These are phyloP conservation scores for Microplitis demolitor DNA, from an alignment of 1,140 invertebrate genomes.

Conservation along the genomic window DNA sequence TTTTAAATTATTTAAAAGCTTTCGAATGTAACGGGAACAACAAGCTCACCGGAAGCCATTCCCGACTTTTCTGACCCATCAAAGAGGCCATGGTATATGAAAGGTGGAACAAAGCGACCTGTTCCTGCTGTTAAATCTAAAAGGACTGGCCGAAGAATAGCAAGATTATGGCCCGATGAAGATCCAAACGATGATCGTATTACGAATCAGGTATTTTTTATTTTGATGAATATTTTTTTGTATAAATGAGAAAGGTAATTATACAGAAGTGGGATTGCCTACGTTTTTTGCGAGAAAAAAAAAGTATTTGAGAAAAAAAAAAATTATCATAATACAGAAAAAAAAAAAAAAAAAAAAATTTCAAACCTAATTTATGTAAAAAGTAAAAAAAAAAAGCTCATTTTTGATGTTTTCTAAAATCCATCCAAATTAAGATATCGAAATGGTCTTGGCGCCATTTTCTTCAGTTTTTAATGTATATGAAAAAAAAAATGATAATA, in stretches of 20 bases:
- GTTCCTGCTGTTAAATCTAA: conserved; percentile 51
- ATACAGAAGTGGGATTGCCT: no score
- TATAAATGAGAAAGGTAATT: no score
- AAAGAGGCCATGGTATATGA: conserved; percentile 67
- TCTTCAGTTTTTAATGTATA: no score
- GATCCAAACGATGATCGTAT: conserved; percentile 68
- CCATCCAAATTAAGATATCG: no score
- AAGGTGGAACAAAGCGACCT: conserved; percentile 64
- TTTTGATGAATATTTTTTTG: neutral
- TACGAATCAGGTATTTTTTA: conserved; percentile 63
- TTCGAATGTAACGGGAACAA: conserved; percentile 42
- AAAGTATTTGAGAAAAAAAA: neutral
- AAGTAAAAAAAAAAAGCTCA: no score
- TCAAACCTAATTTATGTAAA: no score
- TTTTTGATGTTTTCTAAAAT: no score
- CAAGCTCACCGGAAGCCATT: conserved; percentile 37
- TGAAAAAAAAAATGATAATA: no score
- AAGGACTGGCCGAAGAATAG: conserved; percentile 56
- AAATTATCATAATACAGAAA: no score
- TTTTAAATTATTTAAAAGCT: conserved; percentile 31
- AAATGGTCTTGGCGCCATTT: no score
- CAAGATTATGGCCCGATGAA: conserved; percentile 68
- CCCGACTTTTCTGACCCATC: conserved; percentile 44
- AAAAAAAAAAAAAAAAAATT: no score
- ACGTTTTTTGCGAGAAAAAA: neutral